phyloP scores from a whole-genome alignment of 1,140 invertebrate species.

The Ganaspis sp. region DNA sequence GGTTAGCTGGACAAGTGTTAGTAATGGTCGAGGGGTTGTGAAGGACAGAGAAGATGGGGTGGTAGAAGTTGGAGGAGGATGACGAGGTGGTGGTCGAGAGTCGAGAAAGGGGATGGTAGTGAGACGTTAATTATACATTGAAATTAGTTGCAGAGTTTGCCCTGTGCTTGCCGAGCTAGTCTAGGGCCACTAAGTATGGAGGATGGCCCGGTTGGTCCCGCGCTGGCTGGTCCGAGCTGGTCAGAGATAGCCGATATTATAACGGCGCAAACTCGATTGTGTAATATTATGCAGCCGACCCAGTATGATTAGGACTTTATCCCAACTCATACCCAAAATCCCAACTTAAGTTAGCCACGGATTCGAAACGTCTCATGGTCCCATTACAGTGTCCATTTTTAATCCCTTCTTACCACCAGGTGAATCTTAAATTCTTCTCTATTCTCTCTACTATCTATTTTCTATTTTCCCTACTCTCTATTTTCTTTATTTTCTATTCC shows the following conservation, averaged over 20 bases:
- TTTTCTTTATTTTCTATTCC: too few species aligned
- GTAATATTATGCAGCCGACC: conserved; percentile 71
- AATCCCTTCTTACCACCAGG: neutral
- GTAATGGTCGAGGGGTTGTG: conserved; percentile 39
- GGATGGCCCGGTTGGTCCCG: conserved; percentile 55
- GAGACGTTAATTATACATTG: conserved; percentile 78
- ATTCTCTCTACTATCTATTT: too few species aligned
- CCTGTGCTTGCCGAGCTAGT: conserved; percentile 64
- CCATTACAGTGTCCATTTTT: neutral
- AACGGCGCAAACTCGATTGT: conserved; percentile 72
- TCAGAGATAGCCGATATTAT: conserved; percentile 75
- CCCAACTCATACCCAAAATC: conserved; percentile 56
- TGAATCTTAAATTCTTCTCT: too few species aligned
- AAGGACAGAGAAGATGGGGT: conserved; percentile 42
- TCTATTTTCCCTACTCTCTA: too few species aligned
- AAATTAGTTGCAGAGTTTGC: conserved; percentile 77
- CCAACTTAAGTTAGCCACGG: conserved; percentile 49
- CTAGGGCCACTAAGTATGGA: conserved; percentile 74
- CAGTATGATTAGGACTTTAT: conserved; percentile 66
- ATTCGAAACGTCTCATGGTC: neutral
- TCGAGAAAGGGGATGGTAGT: conserved; percentile 68
- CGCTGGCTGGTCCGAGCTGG: conserved; percentile 66
- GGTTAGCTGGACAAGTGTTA: conserved; percentile 58
- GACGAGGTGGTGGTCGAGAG: conserved; percentile 50
- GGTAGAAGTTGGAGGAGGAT: conserved; percentile 48